Conservation (phyloP, 2,797 vertebrate genomes). For the Oreonectes daqikongensis region DNA sequence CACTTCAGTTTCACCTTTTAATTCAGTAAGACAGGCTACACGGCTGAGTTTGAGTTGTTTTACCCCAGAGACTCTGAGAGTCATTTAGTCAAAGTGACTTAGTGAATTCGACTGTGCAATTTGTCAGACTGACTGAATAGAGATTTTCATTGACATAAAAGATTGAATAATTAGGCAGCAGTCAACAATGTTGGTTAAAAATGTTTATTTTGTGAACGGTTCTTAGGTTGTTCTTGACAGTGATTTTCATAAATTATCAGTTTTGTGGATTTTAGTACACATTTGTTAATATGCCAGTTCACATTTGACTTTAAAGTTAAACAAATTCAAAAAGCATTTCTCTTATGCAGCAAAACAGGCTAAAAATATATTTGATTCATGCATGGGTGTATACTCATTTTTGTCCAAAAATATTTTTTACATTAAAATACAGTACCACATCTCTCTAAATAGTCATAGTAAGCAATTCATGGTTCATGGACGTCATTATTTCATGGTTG, state of each 20-base stretch:
- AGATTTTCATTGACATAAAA: conserved; percentile 15
- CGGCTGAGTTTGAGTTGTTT: neutral
- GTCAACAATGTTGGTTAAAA: neutral
- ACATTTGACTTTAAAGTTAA: too few relatives aligned
- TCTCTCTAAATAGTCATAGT: too few relatives aligned
- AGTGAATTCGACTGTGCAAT: conserved; percentile 15
- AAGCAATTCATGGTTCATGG: too few relatives aligned
- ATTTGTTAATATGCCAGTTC: too few relatives aligned
- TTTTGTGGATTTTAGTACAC: neutral
- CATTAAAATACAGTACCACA: too few relatives aligned
- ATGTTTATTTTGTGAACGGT: neutral
- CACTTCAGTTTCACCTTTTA: conserved; percentile 1
- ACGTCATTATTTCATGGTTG: too few relatives aligned
- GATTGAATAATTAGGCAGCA: conserved; percentile 25
- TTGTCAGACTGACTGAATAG: neutral
- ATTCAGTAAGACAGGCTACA: neutral
- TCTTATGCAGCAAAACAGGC: too few relatives aligned
- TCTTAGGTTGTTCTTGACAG: neutral
- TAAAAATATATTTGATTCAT: too few relatives aligned
- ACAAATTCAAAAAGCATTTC: too few relatives aligned
- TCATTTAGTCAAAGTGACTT: neutral
- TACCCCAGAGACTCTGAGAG: neutral
- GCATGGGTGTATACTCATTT: too few relatives aligned
- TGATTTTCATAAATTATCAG: neutral
- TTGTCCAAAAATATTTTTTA: too few relatives aligned